These are phyloP conservation scores for Rhynchopsitta pachyrhyncha DNA, from an alignment of 2,113 vertebrate species.

Conservation along the genomic window DNA sequence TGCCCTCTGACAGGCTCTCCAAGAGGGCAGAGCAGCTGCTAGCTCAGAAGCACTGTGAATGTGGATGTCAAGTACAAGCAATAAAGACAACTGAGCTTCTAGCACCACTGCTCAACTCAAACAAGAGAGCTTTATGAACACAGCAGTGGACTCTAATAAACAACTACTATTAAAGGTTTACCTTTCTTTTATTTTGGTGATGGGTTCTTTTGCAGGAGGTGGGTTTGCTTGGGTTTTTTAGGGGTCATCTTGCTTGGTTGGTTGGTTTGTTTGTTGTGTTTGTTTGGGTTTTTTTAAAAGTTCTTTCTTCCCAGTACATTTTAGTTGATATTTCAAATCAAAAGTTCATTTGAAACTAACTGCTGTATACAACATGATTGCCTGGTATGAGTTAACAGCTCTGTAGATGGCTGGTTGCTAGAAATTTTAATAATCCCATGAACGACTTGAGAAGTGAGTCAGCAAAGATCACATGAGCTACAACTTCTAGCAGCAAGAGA, in stretches of 20 bases:
- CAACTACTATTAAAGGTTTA: background rate
- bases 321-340: background rate
- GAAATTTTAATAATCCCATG: background rate
- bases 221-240: background rate
- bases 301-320: background rate
- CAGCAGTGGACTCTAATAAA: background rate
- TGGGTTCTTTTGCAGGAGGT: background rate
- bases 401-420: background rate
- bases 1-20: background rate
- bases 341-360: background rate
- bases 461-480: background rate
- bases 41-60: background rate
- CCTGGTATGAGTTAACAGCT: background rate
- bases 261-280: background rate
- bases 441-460: background rate
- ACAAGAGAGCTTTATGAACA: background rate
- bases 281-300: background rate
- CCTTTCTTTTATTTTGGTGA: background rate
- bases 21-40: background rate
- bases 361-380: background rate
- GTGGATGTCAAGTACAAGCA: background rate
- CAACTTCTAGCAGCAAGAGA: background rate
- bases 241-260: background rate
- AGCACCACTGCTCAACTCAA: background rate
- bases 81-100: background rate